Conservation (phyloP, 2,113 vertebrate genomes). For the Alosa alosa region DNA sequence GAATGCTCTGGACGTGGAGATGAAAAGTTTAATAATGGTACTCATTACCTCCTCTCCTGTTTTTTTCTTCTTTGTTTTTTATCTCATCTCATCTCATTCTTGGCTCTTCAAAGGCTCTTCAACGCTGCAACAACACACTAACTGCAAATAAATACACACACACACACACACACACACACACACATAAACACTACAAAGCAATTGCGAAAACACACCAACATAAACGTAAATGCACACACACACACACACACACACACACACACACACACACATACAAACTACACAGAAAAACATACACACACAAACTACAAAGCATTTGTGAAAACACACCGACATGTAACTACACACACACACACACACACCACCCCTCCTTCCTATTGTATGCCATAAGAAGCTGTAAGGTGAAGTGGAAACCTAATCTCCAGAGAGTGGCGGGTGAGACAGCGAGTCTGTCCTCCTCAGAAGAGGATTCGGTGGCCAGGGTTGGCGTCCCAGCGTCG, state of each 20-base stretch:
- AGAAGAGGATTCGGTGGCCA: conserved; percentile 26
- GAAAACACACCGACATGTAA: not conserved
- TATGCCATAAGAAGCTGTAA: not conserved
- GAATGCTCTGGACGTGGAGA: not conserved
- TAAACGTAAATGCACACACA: not conserved
- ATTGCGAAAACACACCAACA: not conserved
- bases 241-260: not conserved
- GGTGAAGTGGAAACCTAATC: conserved; percentile 12
- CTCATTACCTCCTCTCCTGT: too few relatives aligned
- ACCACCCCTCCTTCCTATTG: not conserved
- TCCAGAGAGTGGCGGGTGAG: conserved; percentile 28
- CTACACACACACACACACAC: not conserved
- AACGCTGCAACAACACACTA: not conserved
- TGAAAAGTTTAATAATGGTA: not conserved
- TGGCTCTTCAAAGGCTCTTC: too few relatives aligned
- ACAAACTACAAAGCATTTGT: not conserved
- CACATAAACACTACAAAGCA: not conserved
- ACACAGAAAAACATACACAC: not conserved
- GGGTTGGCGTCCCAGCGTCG: conserved; percentile 40
- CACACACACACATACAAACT: not conserved
- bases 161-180: not conserved
- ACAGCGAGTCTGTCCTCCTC: conserved; percentile 39
- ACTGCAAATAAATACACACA: not conserved
- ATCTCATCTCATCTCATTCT: too few relatives aligned
- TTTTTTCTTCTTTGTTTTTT: not conserved